Percentiles rank a stretch among this genome's conserved stretches.
phyloP scores from a whole-genome alignment of 2,113 vertebrate genomes.

The Stigmatopora nigra region DNA sequence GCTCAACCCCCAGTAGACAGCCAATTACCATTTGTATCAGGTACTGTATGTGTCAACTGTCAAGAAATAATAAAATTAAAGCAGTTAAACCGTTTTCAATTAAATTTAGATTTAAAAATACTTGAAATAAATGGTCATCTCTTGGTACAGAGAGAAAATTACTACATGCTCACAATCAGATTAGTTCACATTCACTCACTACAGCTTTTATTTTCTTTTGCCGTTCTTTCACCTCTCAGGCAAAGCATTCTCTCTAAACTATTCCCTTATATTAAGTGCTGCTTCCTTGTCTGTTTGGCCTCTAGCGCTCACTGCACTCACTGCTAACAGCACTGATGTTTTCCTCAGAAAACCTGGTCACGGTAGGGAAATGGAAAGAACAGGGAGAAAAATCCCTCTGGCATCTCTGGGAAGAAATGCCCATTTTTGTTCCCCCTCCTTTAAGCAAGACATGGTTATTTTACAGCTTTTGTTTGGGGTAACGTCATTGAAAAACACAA shows the following conservation, averaged over 20 bases:
- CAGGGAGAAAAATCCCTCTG: constrained; percentile 51
- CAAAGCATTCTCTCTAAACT: constrained; percentile 65
- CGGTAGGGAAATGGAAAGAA: constrained; percentile 47
- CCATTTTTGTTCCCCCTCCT: constrained; percentile 49
- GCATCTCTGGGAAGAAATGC: constrained; percentile 54
- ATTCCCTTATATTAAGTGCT: constrained; percentile 62
- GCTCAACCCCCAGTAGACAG: background rate
- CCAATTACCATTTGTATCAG: background rate
- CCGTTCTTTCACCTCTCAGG: constrained; percentile 54
- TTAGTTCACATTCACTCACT: constrained; percentile 23
- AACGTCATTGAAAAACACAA: constrained; percentile 56
- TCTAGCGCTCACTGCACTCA: constrained; percentile 43
- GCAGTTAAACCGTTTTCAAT: background rate
- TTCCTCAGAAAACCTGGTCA: constrained; percentile 49
- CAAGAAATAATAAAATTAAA: background rate
- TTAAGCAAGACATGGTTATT: constrained; percentile 52
- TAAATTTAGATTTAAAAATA: too few species aligned
- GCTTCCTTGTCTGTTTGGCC: constrained; percentile 54
- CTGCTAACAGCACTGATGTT: constrained; percentile 54
- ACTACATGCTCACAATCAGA: constrained; percentile 16
- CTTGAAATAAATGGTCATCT: background rate
- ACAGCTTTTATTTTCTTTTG: constrained; percentile 41
- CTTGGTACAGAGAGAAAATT: constrained; percentile 7
- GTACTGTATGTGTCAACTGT: background rate
- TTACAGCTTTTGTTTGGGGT: constrained; percentile 53